phyloP scores from a whole-genome alignment of 2,888 invertebrate species.

The Seladonia tumulorum region DNA sequence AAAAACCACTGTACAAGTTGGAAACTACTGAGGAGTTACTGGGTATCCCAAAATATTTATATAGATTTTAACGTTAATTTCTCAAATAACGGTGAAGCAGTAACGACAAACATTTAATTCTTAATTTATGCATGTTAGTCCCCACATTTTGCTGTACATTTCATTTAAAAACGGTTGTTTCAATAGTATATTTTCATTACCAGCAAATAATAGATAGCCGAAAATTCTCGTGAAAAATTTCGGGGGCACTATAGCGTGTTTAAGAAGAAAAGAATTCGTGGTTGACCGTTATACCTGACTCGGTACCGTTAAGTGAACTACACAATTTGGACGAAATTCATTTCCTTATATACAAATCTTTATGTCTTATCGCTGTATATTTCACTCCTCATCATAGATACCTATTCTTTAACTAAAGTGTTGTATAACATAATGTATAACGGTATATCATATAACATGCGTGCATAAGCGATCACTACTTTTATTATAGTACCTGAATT shows the following conservation, averaged over 20 bases:
- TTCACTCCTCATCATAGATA: neutral
- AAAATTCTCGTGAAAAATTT: neutral
- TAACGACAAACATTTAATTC: neutral
- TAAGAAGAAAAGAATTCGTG: conserved; percentile 40
- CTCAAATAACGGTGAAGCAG: neutral
- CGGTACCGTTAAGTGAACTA: conserved; percentile 55
- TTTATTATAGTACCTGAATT: conserved; percentile 84
- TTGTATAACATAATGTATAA: neutral
- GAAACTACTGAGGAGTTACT: neutral
- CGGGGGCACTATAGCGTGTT: neutral
- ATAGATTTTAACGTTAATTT: neutral
- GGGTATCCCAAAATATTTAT: neutral
- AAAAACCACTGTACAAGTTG: neutral
- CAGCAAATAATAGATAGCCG: neutral
- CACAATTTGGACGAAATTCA: conserved; percentile 27
- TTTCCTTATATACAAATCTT: conserved; percentile 6
- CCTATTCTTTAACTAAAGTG: no score
- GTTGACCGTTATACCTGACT: conserved; percentile 45
- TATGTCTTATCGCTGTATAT: neutral
- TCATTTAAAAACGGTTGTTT: neutral
- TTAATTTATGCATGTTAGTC: neutral
- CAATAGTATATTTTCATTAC: neutral
- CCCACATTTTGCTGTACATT: neutral
- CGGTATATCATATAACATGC: neutral
- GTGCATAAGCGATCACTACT: neutral